Base-by-base conservation (phyloP, 1,140 invertebrate genomes). In the Cherax destructor region DNA sequence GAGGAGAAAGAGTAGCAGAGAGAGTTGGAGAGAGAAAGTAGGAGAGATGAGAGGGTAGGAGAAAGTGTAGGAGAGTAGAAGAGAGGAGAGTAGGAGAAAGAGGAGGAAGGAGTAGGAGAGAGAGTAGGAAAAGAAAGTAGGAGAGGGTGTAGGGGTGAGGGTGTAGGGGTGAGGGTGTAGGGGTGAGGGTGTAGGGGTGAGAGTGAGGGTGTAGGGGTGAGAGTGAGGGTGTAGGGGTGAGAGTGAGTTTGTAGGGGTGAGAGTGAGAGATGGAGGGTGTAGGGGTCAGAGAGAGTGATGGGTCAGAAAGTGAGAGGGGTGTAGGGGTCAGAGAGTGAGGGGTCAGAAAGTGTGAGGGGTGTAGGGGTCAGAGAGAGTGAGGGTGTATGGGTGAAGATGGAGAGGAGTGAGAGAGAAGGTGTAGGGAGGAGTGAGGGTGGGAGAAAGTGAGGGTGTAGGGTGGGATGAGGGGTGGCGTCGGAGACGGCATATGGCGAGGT, bases 71-170 rank as follows among this genome's bases (percentile, higher is more conserved):
- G 30, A 84, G 11, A 69, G 65, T 2, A n/a, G 10, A 21, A 61
- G 81, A 61, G 81, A 83, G 81, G 59, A 59, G 47, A 69, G 41
- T 30, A 47, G 59, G 56, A 69, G 56, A 47, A 21, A 30, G 81
- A 65, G 16, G 59, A 16, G 59, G 30, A 84, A 24, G 11, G 11
- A 69, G 65, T 2, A n/a, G 10, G n/a, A 69, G 83, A 72, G 83
- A 24, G 56, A 5, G 59, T 56, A 21, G 81, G 41, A 30, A 83
- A 13, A 56, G 65, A 72, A 41, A 72, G 16, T 24, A 72, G 56
- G 56, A 59, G 61, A 69, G 56, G 56, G 56, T 10, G 56, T 59
- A 16, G 9, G 56, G 56, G 56, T 9, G 0, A 41, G 30, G 2
- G n/a, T n/a, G n/a, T n/a, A n/a, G n/a, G 56, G 11, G 6, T 59